phyloP scores from a whole-genome alignment of 2,113 vertebrate genomes.

The Steatornis caripensis region DNA sequence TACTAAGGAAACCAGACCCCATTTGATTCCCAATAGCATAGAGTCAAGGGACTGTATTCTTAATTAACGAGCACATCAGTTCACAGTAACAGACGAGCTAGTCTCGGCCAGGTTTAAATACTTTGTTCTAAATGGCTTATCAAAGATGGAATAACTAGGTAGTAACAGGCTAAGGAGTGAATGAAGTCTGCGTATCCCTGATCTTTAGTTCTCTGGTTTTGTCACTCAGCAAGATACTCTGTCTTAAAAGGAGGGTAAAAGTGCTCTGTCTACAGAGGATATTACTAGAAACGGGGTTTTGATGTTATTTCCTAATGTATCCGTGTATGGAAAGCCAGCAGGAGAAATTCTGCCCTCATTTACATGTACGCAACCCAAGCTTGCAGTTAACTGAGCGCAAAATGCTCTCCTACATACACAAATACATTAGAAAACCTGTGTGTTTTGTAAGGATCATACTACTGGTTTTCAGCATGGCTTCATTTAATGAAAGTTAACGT shows the following conservation, averaged over 20 bases:
- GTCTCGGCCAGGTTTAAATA: background rate
- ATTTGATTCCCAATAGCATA: background rate
- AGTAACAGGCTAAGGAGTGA: background rate
- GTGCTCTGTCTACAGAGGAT: background rate
- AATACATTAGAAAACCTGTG: conserved; percentile 66
- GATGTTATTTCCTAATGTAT: background rate
- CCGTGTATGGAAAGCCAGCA: background rate
- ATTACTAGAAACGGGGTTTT: background rate
- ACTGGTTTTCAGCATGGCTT: conserved; percentile 76
- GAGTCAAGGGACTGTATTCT: background rate
- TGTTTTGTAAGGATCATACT: conserved; percentile 61
- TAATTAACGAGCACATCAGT: background rate
- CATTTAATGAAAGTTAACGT: conserved; percentile 75
- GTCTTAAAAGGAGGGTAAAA: background rate
- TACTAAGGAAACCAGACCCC: background rate
- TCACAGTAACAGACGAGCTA: background rate
- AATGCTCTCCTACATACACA: conserved; percentile 51
- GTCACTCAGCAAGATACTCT: background rate
- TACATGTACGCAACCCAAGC: background rate
- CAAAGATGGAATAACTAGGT: background rate
- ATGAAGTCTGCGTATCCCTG: background rate
- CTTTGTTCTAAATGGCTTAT: background rate
- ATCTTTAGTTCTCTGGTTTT: background rate
- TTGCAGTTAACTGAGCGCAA: background rate
- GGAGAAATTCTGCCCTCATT: background rate